Evolutionary conservation across 2,888 invertebrate genomes (phyloP).

Genomic region (Rhopalosiphum nymphaeae): DNA sequence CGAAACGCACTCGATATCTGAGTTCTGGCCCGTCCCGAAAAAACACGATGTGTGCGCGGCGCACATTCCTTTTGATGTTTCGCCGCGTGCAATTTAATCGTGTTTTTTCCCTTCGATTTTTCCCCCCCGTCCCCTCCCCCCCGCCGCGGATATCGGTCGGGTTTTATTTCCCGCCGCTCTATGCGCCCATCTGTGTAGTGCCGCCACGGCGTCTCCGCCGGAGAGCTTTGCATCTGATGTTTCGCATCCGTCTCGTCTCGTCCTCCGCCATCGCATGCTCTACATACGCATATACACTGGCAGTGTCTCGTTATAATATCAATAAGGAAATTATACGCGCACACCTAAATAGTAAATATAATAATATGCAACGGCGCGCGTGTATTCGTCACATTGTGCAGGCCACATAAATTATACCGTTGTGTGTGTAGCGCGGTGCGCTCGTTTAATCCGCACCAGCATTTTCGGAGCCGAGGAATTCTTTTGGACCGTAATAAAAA

Average conservation of each 20-base stretch:
- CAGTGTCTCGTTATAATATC: neutral
- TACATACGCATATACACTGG: no score
- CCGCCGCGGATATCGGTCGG: neutral
- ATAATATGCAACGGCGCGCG: neutral
- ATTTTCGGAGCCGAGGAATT: neutral
- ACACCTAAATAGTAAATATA: neutral
- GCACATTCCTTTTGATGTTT: conserved; percentile 42
- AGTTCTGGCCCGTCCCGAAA: neutral
- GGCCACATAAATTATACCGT: no score
- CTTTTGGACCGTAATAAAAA: neutral
- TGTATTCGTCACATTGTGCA: no score
- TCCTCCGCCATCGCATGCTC: no score
- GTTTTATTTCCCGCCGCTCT: neutral
- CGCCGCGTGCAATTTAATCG: conserved; percentile 47
- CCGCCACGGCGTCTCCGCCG: conserved; percentile 16
- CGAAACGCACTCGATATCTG: conserved; percentile 46
- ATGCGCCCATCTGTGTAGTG: neutral
- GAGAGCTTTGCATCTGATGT: neutral
- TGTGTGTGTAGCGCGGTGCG: no score
- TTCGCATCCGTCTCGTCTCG: neutral
- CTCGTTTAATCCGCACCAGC: neutral
- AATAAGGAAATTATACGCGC: neutral
- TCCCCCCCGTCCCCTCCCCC: neutral
- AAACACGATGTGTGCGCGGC: conserved; percentile 46
- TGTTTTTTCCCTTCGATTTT: neutral